Evolutionary conservation across 2,797 vertebrate genomes (phyloP), one percentile per base, ranked within the genome.

Genomic region (Ceyx erithaca): DNA sequence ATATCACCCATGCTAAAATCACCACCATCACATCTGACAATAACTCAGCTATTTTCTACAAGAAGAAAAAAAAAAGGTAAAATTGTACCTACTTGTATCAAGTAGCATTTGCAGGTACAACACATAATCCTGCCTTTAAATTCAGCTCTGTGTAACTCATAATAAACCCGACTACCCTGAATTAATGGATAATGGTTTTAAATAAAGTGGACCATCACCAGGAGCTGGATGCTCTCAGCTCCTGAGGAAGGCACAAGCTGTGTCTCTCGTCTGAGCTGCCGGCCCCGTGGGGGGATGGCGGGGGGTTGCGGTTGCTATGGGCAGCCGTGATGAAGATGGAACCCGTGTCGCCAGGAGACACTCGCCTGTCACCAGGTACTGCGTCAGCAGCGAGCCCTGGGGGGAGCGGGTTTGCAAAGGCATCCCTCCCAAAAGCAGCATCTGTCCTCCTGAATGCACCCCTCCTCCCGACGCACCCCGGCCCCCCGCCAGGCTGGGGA

Each of bases 281-380:
- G 3, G 21, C 25, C 37, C 45, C 2, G 3, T 1, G 33, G 55
- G 28, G 35, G 57, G 13, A 22, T 3, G 18, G 41, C 46, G 30
- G 26, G 89, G 94, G 49, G 78, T 95, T 92, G 92, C 19, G 76
- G 98, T 98, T 98, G 97, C 98, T 87, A 98, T 58, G 96, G 93
- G 93, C 68, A 57, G 98, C 98, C 96, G 98, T 97, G 30, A 14
- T 41, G 95, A 97, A 80, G 98, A 88, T 62, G 96, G 71, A 94
- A 80, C 85, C 59, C 10, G 9, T 82, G 96, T 97, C 94, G 75
- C 97, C 96, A 95, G 92, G 96, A 87, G 81, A 96, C 95, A 46
- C 46, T 78, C 41, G 71, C 63, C 59, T 3, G 84, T 96, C 95
- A 26, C 95, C 89, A 68, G 78, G 93, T 33, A 66, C 85, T 5